Base-by-base conservation (phyloP, 2,888 invertebrate genomes). In the Hypomecis punctinalis region DNA sequence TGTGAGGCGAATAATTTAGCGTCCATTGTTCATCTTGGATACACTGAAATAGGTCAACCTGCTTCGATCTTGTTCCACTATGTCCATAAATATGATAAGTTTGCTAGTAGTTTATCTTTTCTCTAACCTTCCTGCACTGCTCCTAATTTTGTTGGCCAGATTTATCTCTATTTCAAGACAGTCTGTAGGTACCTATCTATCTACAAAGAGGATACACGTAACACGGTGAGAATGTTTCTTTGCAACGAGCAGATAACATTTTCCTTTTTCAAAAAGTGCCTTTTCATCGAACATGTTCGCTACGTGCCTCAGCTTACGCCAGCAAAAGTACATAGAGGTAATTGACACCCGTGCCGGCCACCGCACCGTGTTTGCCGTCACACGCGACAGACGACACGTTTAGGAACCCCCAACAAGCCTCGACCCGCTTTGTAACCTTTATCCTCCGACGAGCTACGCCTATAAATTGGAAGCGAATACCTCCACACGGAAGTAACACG, bases 401-500 rank as follows among this genome's bases (percentile, higher is more conserved):
- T 59, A 63, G 54, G 65, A 69, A 68, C 67, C 67, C 59, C 55
- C 63, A 49, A 71, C 71, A 67, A 66, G 67, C 47, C 63, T 61
- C 67, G 64, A 71, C 69, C 67, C 61, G 57, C 66, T 60, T 61
- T 54, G 67, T 64, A 63, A 65, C 69, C 66, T 70, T 60, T 59
- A 61, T 61, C 55, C 66, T 52, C 54, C 56, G 58, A 62, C 63
- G 58, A 63, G 54, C 56, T 51, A 37, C 69, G 63, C 49, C 67
- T 70, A 71, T 77, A 80, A 80, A 71, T 79, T 76, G 74, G 71
- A 66, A 70, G 72, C 62, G 66, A 71, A 58, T 69, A 68, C 76
- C 76, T 75, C 76, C 80, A 79, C 74, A 79, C 80, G 78, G 74
- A 73, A 79, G 81, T 82, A 79, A 77, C 72, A 70, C 76, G 75